Evolutionary conservation across 2,888 invertebrate genomes (phyloP).

Genomic region (Laothoe populi): DNA sequence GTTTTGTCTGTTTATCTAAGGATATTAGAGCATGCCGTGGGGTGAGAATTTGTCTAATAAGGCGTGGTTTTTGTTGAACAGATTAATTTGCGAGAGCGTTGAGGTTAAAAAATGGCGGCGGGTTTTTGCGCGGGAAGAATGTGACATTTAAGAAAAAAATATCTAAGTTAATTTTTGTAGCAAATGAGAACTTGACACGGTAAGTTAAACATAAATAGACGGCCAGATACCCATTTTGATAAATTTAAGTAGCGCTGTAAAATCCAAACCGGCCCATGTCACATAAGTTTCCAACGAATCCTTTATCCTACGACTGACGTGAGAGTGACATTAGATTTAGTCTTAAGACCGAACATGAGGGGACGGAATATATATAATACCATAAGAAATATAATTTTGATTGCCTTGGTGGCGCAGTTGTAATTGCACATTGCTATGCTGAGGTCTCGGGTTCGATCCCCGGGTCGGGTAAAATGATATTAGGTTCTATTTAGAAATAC

Average conservation of each 20-base stretch:
- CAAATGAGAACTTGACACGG: background rate
- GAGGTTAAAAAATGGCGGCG: slow-evolving; percentile 46
- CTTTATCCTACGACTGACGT: slow-evolving; percentile 35
- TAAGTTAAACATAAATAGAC: too few species aligned
- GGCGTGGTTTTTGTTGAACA: slow-evolving; percentile 70
- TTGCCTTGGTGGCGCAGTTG: too few species aligned
- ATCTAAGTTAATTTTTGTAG: too few species aligned
- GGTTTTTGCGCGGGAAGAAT: slow-evolving; percentile 43
- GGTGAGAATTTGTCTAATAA: slow-evolving; percentile 70
- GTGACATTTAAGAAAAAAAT: too few species aligned
- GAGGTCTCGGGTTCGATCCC: too few species aligned
- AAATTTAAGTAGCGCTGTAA: background rate
- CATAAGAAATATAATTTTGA: too few species aligned
- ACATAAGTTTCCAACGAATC: slow-evolving; percentile 28
- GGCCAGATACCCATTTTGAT: background rate
- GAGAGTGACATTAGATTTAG: slow-evolving; percentile 46
- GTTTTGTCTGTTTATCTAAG: slow-evolving; percentile 76
- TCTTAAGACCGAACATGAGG: slow-evolving; percentile 35
- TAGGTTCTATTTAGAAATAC: too few species aligned
- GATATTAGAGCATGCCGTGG: slow-evolving; percentile 59
- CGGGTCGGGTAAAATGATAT: too few species aligned
- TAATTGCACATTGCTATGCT: too few species aligned
- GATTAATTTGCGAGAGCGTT: slow-evolving; percentile 64
- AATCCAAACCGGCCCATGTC: slow-evolving; percentile 2
- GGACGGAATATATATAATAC: too few species aligned